These are phyloP conservation scores for Elgaria multicarinata DNA, from an alignment of 2,113 vertebrate genomes.

Conservation along the genomic window DNA sequence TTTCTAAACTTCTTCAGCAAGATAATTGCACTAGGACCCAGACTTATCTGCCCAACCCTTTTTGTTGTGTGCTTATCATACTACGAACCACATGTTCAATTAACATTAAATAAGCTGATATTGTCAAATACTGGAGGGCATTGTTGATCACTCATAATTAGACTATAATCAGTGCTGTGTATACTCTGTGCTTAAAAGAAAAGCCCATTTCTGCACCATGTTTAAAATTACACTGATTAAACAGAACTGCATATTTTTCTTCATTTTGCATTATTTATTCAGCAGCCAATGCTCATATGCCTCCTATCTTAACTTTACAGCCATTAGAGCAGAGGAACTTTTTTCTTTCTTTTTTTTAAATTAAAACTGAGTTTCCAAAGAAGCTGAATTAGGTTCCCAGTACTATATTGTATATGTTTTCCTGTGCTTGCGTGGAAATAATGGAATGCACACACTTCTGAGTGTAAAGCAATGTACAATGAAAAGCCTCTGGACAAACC, in stretches of 20 bases:
- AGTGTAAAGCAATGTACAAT: background rate
- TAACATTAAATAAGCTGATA: conserved; percentile 14
- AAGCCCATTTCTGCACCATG: background rate
- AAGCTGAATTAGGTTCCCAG: background rate
- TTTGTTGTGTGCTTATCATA: conserved; percentile 2
- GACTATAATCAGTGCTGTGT: background rate
- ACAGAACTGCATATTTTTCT: background rate
- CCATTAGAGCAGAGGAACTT: background rate
- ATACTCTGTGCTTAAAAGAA: background rate
- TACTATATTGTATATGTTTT: background rate
- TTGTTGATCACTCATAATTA: conserved; percentile 5
- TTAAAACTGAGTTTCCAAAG: background rate
- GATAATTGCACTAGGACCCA: background rate
- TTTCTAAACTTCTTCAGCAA: background rate
- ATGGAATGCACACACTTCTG: background rate
- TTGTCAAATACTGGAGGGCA: conserved; percentile 8
- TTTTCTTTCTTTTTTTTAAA: background rate
- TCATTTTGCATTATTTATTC: conserved; percentile 1
- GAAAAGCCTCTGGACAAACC: background rate
- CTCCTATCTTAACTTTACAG: background rate
- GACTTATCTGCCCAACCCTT: background rate
- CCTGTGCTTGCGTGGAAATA: background rate
- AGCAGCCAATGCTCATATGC: background rate
- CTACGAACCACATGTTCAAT: conserved; percentile 9
- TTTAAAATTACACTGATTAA: background rate